Base-by-base conservation (phyloP, 2,888 invertebrate genomes). In the Netelia virgata region DNA sequence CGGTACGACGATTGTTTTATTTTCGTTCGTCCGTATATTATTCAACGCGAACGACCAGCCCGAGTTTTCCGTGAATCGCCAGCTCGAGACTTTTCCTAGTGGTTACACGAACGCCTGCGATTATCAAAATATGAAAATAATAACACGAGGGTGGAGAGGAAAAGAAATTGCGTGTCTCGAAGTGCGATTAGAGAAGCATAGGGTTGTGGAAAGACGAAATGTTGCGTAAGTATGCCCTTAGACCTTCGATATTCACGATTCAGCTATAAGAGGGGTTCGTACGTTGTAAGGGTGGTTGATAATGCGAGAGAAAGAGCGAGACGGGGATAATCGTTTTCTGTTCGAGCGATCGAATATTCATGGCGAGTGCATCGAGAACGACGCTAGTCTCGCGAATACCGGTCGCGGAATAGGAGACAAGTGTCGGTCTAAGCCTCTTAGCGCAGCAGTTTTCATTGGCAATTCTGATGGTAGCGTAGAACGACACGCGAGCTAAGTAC, bases 381-480 rank as follows among this genome's bases (percentile, higher is more conserved):
- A 53, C 59, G 70, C 6, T 78, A 55, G 84, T 57, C 43, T 82
- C 70, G 16, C 11, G 63, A 61, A 59, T 70, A 61, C 43, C 53
- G 57, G 10, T 18, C 18, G 14, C 66, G 28, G 61, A 36, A 69
- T 47, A 16, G 28, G 16, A n/a, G 28, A 53, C 18, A 47, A 84
- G 75, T 70, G 36, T 61, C 36, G 53, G n/a, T 61, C 43, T 85
- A 85, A 85, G 85, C 85, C 82, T 79, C 85, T 85, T 82, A 79
- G 64, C 63, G 20, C 70, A 82, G 43, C 57, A 55, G 78, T 85
- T 79, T 75, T 79, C 72, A 61, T 50, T 57, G 47, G 72, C 75
- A 79, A 76, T 75, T 61, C 41, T 18, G 74, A 47, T 18, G 53
- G 41, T 61, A 36, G 50, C 66, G 20, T 43, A 57, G 43, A 61